Evolutionary conservation across 2,113 vertebrate species (phyloP), one percentile per base, ranked within the genome.

Genomic region (Hypocryptadius cinnamomeus): DNA sequence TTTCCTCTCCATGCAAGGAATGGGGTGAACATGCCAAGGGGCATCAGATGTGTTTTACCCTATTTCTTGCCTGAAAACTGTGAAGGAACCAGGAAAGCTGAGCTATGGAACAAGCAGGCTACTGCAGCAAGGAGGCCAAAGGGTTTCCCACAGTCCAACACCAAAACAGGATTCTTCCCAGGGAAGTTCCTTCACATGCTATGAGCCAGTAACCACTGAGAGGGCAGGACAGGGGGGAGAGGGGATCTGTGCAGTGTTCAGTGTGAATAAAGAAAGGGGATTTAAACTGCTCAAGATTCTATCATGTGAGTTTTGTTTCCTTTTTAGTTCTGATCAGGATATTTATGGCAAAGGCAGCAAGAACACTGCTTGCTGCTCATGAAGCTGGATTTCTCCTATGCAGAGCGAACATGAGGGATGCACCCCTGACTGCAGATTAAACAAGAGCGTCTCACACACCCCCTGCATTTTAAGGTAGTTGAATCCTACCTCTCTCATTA

Each of bases 271-370:
- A 65, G 50, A 90, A 88, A 90, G 51, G 56, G 35, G 44, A 78
- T 85, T 96, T 73, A 50, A 93, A 92, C 33, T 87, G 80, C 83
- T 71, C 51, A 77, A 73, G 35, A 13, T 31, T 50, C 77, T 31
- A 3, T 60, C 77, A 51, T 5, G 3, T 81, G 65, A 82, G 23
- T 65, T 91, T 77, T 87, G 61, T 83, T 92, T 91, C 87, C 44
- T 87, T 87, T 73, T 81, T 44, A 33, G 28, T n/a, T 68, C 51
- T 73, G 30, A 47, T 77, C 37, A 25, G 20, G 51, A 20, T 45
- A 71, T 84, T 71, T 53, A 66, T 9, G 47, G 50, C 37, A 88
- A 85, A 79, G 54, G 61, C 57, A 91, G 39, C 21, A 35, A 21
- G 15, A 80, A 13, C 10, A 21, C 1, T 69, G 37, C n/a, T 79